Conservation (phyloP, 1,140 invertebrate genomes). For the Nasonia giraulti region DNA sequence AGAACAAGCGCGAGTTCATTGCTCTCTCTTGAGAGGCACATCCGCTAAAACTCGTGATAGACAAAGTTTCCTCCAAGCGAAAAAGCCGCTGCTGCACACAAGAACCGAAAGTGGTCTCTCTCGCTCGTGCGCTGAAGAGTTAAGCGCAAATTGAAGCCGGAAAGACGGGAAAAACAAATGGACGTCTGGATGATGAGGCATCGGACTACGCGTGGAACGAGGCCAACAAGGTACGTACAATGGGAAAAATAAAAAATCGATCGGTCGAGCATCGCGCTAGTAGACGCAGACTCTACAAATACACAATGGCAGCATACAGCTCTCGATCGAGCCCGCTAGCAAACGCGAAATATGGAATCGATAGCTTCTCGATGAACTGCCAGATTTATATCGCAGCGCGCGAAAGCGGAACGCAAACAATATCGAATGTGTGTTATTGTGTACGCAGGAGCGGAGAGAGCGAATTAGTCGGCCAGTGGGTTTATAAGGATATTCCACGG, state of each 20-base stretch:
- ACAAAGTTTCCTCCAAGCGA: background rate
- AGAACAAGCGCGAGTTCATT: background rate
- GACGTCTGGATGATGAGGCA: conserved; percentile 47
- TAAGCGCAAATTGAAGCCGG: conserved; percentile 43
- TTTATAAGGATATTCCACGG: background rate
- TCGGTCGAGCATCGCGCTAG: background rate
- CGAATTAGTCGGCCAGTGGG: background rate
- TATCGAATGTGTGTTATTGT: conserved; percentile 2
- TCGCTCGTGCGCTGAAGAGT: background rate
- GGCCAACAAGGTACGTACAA: background rate
- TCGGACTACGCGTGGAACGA: background rate
- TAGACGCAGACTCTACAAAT: background rate
- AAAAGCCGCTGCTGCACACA: background rate
- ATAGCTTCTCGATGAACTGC: conserved; percentile 48
- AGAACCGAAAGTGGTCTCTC: background rate
- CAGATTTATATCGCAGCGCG: conserved; percentile 12
- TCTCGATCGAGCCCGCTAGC: background rate
- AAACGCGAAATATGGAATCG: conserved; percentile 64
- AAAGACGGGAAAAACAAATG: conserved; percentile 51
- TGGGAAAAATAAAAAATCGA: background rate
- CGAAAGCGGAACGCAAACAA: conserved; percentile 10
- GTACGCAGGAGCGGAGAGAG: background rate
- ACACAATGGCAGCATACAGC: background rate
- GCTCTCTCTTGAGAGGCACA: too few relatives aligned
- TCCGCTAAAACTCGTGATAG: background rate